Evolutionary conservation across 2,797 vertebrate species (phyloP).

Genomic region (Limosa lapponica): DNA sequence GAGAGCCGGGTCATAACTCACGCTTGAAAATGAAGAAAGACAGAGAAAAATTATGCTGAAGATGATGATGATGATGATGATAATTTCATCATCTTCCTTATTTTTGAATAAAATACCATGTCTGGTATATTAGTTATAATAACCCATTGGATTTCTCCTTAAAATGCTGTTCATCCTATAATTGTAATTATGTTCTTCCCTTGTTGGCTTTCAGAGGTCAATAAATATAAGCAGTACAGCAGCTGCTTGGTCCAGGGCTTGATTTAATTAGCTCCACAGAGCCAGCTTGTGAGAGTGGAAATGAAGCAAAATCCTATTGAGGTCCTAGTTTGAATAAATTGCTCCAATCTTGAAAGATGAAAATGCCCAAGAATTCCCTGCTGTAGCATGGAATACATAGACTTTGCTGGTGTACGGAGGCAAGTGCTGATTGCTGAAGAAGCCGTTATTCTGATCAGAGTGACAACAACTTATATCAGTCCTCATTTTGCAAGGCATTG

Average conservation of each 20-base stretch:
- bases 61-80: too few species aligned
- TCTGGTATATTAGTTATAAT: neutral
- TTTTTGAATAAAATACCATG: neutral
- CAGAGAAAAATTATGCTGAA: neutral
- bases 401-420: neutral
- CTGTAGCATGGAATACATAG: neutral
- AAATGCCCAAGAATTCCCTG: neutral
- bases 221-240: neutral
- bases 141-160: neutral
- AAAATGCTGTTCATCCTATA: neutral
- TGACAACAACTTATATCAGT: neutral
- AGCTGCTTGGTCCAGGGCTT: neutral
- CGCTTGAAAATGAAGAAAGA: neutral
- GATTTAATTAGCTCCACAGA: slow-evolving; percentile 6
- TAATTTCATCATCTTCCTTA: neutral
- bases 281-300: neutral
- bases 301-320: neutral
- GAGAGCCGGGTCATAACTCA: neutral
- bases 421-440: neutral
- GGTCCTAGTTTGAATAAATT: neutral
- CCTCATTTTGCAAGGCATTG: neutral
- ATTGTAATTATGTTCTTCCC: neutral
- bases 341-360: neutral
- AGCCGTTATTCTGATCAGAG: neutral
- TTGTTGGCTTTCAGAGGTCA: neutral